Evolutionary conservation across 2,888 invertebrate species (phyloP).

Genomic region (Nephrotoma guestfalica): DNA sequence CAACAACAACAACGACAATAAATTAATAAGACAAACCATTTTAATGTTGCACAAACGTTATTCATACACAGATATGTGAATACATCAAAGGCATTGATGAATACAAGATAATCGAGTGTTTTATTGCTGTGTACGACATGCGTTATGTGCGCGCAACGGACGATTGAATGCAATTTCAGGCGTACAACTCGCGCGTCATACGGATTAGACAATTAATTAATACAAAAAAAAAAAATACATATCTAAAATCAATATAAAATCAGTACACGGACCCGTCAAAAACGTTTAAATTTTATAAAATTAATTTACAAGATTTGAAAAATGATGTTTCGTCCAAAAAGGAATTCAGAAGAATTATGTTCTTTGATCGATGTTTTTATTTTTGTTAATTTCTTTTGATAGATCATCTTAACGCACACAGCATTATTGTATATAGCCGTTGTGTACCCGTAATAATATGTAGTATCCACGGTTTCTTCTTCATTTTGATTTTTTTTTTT

Average conservation of each 20-base stretch:
- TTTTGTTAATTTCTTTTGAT: background rate
- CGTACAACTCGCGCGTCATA: background rate
- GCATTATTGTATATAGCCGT: background rate
- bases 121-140: background rate
- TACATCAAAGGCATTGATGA: background rate
- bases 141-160: background rate
- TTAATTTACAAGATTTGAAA: background rate
- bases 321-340: background rate
- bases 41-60: background rate
- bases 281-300: background rate
- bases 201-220: background rate
- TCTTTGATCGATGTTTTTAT: background rate
- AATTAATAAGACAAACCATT: background rate
- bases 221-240: background rate
- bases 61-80: background rate
- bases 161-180: background rate
- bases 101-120: background rate
- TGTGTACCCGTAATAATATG: background rate
- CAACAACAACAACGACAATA: background rate
- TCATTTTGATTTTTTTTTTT: background rate
- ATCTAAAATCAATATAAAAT: background rate
- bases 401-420: background rate
- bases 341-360: background rate
- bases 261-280: background rate
- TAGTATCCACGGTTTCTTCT: background rate